phyloP scores from a whole-genome alignment of 1,140 invertebrate genomes.

The Macrosteles quadrilineatus region DNA sequence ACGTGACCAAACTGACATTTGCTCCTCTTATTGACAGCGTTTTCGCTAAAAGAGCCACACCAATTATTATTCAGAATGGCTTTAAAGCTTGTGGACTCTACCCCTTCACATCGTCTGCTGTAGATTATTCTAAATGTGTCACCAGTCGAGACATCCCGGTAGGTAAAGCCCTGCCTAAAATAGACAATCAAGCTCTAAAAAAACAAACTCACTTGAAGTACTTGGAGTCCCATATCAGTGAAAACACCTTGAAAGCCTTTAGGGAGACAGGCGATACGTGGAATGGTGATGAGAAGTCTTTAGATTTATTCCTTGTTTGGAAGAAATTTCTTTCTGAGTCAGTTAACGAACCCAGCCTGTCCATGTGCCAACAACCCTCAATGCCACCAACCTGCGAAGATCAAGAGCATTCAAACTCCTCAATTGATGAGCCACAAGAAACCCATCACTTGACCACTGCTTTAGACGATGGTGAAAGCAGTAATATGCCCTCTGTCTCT shows the following conservation, averaged over 20 bases:
- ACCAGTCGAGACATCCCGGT: too few relatives aligned
- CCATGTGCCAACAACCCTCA: background rate
- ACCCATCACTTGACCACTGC: background rate
- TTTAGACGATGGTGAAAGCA: background rate
- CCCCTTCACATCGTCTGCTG: slow-evolving; percentile 45
- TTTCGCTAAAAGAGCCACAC: slow-evolving; percentile 35
- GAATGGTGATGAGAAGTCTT: too few relatives aligned
- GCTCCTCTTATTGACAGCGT: slow-evolving; percentile 45
- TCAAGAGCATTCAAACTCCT: background rate
- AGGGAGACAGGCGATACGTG: too few relatives aligned
- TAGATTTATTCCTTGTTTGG: too few relatives aligned
- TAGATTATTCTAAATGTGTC: too few relatives aligned
- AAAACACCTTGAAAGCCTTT: too few relatives aligned
- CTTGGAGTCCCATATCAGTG: too few relatives aligned
- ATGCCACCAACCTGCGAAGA: background rate
- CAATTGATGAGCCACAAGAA: background rate
- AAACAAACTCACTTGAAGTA: too few relatives aligned
- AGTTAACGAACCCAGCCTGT: background rate
- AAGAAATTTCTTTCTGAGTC: slow-evolving; percentile 30
- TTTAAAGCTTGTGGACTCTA: slow-evolving; percentile 47
- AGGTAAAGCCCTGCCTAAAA: too few relatives aligned
- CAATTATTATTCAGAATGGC: slow-evolving; percentile 45
- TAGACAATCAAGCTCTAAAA: too few relatives aligned
- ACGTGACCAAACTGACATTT: slow-evolving; percentile 45
- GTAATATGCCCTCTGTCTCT: background rate